These are phyloP conservation scores for Spodoptera litura DNA, from an alignment of 1,140 invertebrate species.

Conservation along the genomic window DNA sequence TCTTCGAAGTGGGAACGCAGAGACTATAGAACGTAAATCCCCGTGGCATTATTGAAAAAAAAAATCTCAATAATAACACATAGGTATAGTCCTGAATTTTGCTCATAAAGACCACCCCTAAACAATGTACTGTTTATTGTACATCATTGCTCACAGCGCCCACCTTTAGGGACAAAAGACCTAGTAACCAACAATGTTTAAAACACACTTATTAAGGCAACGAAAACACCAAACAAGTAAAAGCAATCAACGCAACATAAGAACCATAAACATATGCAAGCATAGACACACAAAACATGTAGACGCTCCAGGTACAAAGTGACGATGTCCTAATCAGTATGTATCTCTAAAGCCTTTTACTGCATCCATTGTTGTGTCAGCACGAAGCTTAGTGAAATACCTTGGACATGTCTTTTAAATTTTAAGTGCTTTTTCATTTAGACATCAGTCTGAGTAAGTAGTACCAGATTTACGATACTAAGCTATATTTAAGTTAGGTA, in stretches of 20 bases:
- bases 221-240: neutral
- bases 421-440: conserved; percentile 39
- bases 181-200: no score
- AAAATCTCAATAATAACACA: no score
- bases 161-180: no score
- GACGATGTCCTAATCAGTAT: conserved; percentile 19
- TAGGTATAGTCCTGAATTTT: no score
- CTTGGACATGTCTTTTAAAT: conserved; percentile 28
- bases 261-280: neutral
- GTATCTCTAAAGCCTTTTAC: conserved; percentile 38
- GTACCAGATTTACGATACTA: neutral
- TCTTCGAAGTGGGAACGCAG: no score
- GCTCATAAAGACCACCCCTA: no score
- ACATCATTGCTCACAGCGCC: no score
- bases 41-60: no score
- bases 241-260: conserved; percentile 9
- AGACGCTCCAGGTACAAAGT: neutral
- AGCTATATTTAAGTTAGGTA: neutral
- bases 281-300: neutral
- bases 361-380: conserved; percentile 36
- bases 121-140: no score
- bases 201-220: neutral
- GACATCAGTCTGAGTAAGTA: neutral
- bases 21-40: no score
- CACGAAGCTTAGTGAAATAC: conserved; percentile 18